Conservation (phyloP, 2,113 vertebrate species). For the Motacilla tschutschensis region DNA sequence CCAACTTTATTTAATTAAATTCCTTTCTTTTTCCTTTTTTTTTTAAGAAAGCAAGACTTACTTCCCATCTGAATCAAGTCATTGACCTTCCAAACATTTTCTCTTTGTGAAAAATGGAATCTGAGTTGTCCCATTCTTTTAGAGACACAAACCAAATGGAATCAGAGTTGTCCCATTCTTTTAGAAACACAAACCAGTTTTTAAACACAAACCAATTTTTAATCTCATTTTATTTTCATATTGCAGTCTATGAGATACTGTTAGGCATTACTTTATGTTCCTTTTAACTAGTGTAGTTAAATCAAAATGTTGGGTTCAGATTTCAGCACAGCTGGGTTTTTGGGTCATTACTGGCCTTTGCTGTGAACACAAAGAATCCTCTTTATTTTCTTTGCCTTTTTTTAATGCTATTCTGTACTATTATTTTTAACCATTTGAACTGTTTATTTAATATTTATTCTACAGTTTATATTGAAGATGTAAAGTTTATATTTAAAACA, state of each 20-base stretch:
- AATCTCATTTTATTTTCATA: constrained; percentile 14
- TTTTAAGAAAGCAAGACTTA: background rate
- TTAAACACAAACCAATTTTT: background rate
- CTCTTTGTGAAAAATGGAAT: constrained; percentile 6
- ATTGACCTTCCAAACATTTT: constrained; percentile 15
- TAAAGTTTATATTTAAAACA: constrained; percentile 53
- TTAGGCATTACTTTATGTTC: constrained; percentile 9
- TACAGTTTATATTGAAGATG: constrained; percentile 51
- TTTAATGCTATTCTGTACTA: background rate
- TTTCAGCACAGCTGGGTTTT: constrained; percentile 31
- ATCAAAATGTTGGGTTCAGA: constrained; percentile 33
- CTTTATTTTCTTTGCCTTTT: constrained; percentile 17
- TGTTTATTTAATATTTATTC: constrained; percentile 59
- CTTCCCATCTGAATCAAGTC: background rate
- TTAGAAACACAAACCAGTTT: background rate
- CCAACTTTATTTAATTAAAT: background rate
- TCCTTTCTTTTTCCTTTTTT: background rate
- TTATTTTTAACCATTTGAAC: constrained; percentile 31
- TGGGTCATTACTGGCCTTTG: constrained; percentile 27
- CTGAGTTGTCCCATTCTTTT: background rate
- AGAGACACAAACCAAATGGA: background rate
- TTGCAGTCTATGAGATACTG: background rate
- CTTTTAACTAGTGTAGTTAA: constrained; percentile 30
- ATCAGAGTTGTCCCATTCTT: background rate
- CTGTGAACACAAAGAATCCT: constrained; percentile 25